A percentile compares a stretch with the other conserved stretches of the same genome.
Conservation (phyloP, 2,888 invertebrate genomes). For the Mimas tiliae region DNA sequence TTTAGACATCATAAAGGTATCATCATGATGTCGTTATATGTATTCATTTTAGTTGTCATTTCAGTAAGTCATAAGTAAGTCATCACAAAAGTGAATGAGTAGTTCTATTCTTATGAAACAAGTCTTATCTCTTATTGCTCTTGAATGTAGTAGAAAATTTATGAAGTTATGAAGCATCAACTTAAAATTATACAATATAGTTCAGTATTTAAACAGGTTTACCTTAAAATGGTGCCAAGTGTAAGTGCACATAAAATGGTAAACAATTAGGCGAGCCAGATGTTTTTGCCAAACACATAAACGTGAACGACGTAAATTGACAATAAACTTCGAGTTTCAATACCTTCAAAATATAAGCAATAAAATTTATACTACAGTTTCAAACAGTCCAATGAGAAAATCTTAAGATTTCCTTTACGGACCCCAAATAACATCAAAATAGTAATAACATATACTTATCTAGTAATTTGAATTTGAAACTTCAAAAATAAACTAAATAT, state of each 20-base stretch:
- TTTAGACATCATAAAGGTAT: too few species aligned
- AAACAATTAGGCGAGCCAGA: slow-evolving; percentile 76
- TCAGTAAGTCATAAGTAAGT: too few species aligned
- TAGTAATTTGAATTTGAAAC: too few species aligned
- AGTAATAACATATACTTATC: too few species aligned
- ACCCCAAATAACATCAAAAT: neutral
- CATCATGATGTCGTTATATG: too few species aligned
- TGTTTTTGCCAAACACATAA: slow-evolving; percentile 76
- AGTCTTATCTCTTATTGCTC: too few species aligned
- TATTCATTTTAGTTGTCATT: too few species aligned
- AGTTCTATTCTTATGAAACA: too few species aligned
- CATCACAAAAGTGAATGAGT: too few species aligned
- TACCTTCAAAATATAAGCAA: slow-evolving; percentile 72
- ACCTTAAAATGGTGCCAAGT: slow-evolving; percentile 46
- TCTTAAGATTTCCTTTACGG: slow-evolving; percentile 27
- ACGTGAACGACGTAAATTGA: slow-evolving; percentile 74
- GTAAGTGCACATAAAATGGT: slow-evolving; percentile 79
- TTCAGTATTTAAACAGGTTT: slow-evolving; percentile 13
- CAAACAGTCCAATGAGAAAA: slow-evolving; percentile 9
- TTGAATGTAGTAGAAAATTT: too few species aligned
- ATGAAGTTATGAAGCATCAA: too few species aligned
- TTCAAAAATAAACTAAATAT: too few species aligned
- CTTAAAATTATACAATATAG: neutral
- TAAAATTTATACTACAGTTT: slow-evolving; percentile 55
- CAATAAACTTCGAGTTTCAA: slow-evolving; percentile 78